phyloP scores from a whole-genome alignment of 30 jellyfish, hydroid and myxozoan species.

The Aurelia aurita complex sp. Pacific region DNA sequence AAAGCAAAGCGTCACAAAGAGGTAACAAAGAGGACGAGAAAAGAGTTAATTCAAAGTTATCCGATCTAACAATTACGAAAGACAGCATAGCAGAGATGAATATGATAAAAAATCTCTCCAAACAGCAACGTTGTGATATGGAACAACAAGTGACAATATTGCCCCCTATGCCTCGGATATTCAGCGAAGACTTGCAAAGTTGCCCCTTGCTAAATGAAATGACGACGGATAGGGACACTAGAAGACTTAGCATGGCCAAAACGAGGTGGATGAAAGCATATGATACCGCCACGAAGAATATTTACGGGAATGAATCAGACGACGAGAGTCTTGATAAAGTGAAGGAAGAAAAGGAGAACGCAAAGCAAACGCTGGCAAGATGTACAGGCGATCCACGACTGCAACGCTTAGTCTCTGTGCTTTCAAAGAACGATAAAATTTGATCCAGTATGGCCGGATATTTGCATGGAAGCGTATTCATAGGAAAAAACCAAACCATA shows the following conservation, averaged over 20 bases:
- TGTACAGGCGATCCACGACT: constrained; percentile 50
- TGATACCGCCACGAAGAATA: constrained; percentile 32
- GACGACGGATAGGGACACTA: constrained; percentile 21
- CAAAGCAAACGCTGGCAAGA: constrained; percentile 1
- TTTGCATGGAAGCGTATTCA: too few relatives aligned
- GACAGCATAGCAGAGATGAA: constrained; percentile 20
- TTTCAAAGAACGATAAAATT: constrained; percentile 6
- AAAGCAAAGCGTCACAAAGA: too few relatives aligned
- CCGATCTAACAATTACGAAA: not conserved
- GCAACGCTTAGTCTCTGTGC: constrained; percentile 47
- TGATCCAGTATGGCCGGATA: too few relatives aligned
- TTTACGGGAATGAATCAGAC: constrained; percentile 35
- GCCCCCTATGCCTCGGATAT: constrained; percentile 45
- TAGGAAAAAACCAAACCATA: too few relatives aligned
- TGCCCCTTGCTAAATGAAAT: too few relatives aligned
- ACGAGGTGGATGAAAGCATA: constrained; percentile 56
- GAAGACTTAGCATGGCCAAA: constrained; percentile 42
- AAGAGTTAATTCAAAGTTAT: not conserved
- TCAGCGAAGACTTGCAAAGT: constrained; percentile 9
- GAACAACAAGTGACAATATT: constrained; percentile 49
- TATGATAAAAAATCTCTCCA: constrained; percentile 53
- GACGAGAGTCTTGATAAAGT: not conserved
- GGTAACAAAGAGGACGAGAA: not conserved
- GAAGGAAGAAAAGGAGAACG: not conserved
- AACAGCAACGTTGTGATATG: constrained; percentile 32